Evolutionary conservation across 2,888 invertebrate genomes (phyloP).

Genomic region (Seira ritae): DNA sequence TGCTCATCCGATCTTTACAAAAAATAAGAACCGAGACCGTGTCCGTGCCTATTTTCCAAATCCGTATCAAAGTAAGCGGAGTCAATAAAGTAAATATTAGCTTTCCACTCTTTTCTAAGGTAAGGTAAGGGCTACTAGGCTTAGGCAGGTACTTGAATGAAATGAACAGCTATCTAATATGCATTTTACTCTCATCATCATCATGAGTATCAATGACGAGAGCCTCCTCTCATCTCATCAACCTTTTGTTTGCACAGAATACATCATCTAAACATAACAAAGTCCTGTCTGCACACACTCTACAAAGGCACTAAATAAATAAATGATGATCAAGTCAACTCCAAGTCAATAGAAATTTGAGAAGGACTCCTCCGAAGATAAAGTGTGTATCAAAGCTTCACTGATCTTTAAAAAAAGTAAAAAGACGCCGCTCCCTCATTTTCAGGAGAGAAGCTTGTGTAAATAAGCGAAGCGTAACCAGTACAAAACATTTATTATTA

Average conservation of each 20-base stretch:
- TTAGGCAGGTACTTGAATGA: no score
- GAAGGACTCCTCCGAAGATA: conserved; percentile 1
- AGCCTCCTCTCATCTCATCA: conserved; percentile 9
- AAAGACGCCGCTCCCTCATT: conserved; percentile 39
- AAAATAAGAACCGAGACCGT: neutral
- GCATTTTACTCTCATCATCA: neutral
- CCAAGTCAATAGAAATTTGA: neutral
- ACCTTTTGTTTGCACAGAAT: conserved; percentile 10
- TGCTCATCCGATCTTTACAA: neutral
- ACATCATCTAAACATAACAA: neutral
- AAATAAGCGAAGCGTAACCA: conserved; percentile 65
- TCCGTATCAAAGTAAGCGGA: conserved; percentile 23
- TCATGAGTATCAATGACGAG: neutral
- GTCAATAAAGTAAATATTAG: conserved; percentile 60
- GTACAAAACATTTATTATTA: conserved; percentile 47
- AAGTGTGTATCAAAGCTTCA: conserved; percentile 55
- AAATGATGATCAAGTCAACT: neutral
- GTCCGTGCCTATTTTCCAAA: conserved; percentile 1
- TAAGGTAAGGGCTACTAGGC: no score
- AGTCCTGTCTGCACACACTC: conserved; percentile 2
- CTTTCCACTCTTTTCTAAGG: conserved; percentile 13
- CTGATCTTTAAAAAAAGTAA: conserved; percentile 46
- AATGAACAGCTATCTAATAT: no score
- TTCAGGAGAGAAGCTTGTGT: conserved; percentile 15
- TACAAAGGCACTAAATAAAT: neutral